phyloP scores from a whole-genome alignment of 2,888 invertebrate genomes.

The Carcina quercana region DNA sequence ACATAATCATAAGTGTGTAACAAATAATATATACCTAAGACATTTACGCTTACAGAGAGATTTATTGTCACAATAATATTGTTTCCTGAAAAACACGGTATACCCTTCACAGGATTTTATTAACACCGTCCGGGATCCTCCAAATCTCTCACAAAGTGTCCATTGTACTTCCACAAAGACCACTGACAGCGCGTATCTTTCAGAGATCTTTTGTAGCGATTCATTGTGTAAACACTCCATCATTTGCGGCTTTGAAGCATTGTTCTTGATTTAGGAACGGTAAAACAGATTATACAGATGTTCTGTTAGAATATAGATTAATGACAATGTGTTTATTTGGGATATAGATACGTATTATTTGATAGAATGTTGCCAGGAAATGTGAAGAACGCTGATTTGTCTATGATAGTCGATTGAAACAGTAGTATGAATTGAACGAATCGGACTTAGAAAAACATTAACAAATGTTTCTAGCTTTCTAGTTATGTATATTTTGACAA shows the following conservation, averaged over 20 bases:
- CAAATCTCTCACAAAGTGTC: slow-evolving; percentile 36
- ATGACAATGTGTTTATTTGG: too few species aligned
- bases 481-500: too few species aligned
- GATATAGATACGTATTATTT: too few species aligned
- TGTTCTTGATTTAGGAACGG: slow-evolving; percentile 18
- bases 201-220: slow-evolving; percentile 31
- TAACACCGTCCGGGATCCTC: too few species aligned
- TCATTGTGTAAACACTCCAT: slow-evolving; percentile 37
- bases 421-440: too few species aligned
- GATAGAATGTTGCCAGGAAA: too few species aligned
- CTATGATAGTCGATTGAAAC: too few species aligned
- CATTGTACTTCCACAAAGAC: slow-evolving; percentile 47
- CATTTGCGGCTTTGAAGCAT: slow-evolving; percentile 31
- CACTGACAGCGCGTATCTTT: slow-evolving; percentile 37
- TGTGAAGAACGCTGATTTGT: too few species aligned
- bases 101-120: neutral
- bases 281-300: slow-evolving; percentile 27
- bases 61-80: slow-evolving; percentile 31
- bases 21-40: neutral
- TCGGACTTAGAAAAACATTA: too few species aligned
- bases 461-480: too few species aligned
- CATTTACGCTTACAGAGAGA: slow-evolving; percentile 2
- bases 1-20: too few species aligned
- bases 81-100: slow-evolving; percentile 20
- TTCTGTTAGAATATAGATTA: too few species aligned